Base-by-base conservation (phyloP, 2,797 vertebrate genomes). In the Sebastes umbrosus region DNA sequence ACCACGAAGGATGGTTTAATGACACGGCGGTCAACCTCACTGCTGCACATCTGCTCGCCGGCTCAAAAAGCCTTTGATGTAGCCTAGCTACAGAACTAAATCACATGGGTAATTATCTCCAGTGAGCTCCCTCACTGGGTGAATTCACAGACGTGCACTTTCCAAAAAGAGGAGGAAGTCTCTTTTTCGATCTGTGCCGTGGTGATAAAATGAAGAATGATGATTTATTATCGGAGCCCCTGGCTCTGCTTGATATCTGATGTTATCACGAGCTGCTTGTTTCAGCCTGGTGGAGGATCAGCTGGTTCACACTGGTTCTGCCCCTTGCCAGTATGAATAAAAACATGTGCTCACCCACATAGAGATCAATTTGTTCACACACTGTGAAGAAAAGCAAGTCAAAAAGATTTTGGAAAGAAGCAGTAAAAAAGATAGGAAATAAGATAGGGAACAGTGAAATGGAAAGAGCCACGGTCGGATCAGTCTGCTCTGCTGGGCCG, bases 21-120 rank as follows among this genome's bases (percentile, higher is more conserved):
- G 90, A 90, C 82, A 89, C 22, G 20, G 88, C n/a, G 88, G 91
- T 90, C 87, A 88, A 89, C 89, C 90, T 90, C 89, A 88, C 64
- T 58, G 82, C 87, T 69, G 82, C 86, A 92, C 83, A 91, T 91
- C 87, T 93, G 91, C 84, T 88, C 34, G 62, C 73, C 81, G 84
- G 84, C 83, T 88, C 82, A 50, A 80, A 71, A 52, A 43, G 58
- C 69, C 77, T 91, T 92, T 91, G 86, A 91, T 87, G 88, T 74
- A 72, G 85, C 32, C 54, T 4, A n/a, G 72, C 79, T 80, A 46
- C 66, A 80, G 74, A 87, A 76, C 73, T 46, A 79, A 68, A 84
- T 81, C 84, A 87, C 85, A 88, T 73, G 88, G 84, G 68, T 82
- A 89, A 91, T 91, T 80, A 89, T 84, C 82, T 89, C 18, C 79